phyloP scores from a whole-genome alignment of 2,888 invertebrate species.

The Rhyacophila evoluta region DNA sequence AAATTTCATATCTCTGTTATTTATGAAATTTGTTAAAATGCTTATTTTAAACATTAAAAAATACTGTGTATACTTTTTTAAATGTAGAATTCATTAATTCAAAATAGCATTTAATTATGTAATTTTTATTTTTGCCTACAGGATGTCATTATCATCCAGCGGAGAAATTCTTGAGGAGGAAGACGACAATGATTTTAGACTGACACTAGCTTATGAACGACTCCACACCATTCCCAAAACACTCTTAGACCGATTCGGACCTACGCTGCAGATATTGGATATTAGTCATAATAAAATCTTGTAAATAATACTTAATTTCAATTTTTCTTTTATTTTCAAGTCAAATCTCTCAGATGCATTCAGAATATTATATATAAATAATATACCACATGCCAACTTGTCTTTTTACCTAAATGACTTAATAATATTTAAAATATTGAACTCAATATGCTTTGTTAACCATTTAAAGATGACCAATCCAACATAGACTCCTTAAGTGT shows the following conservation, averaged over 20 bases:
- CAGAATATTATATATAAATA: no score
- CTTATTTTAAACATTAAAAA: not conserved
- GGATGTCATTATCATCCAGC: not conserved
- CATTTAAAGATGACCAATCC: no score
- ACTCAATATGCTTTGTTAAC: no score
- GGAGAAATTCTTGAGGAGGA: constrained; percentile 50
- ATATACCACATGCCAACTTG: no score
- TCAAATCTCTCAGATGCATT: no score
- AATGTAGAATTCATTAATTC: not conserved
- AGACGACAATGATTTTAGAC: constrained; percentile 67
- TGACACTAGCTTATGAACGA: constrained; percentile 79
- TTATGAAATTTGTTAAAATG: not conserved
- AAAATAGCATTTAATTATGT: not conserved
- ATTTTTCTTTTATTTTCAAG: not conserved
- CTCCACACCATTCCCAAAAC: constrained; percentile 75
- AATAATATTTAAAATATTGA: no score
- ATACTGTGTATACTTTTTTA: not conserved
- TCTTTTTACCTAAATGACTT: no score
- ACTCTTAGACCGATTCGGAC: constrained; percentile 73
- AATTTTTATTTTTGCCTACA: constrained; percentile 1
- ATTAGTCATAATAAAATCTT: constrained; percentile 80
- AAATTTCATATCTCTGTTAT: no score
- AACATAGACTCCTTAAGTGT: no score
- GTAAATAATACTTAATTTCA: constrained; percentile 68
- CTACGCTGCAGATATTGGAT: constrained; percentile 75